Base-by-base conservation (phyloP, 2,888 invertebrate species). In the Platycheirus rosarum region DNA sequence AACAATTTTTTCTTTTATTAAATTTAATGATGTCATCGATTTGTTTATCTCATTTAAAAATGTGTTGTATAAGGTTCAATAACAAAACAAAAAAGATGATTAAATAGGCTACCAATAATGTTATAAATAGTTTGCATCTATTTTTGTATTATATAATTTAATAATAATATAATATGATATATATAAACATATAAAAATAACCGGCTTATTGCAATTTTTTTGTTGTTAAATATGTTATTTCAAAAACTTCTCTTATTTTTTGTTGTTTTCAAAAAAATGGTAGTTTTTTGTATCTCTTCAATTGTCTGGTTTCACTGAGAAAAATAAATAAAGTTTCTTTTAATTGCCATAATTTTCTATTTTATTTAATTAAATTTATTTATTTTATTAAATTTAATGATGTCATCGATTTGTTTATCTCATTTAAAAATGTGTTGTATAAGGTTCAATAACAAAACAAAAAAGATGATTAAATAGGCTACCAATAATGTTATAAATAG, bases 111-210 rank as follows among this genome's bases (percentile, higher is more conserved):
- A 71, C 69, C 69, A 75, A 80, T 60, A 40, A 35, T 60, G 16
- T 73, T 62, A 74, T 63, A 75, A 80, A 71, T 80, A 80, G 66
- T 70, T 65, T 48, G 35, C 49, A 62, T 49, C 20, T 80, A 46
- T 79, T 55, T 35, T 53, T 23, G 2, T 23, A 60, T n/a, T 60
- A 63, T 44, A 75, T 68, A 51, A 51, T 46, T 68, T 44, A 26
- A 35, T 73, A 68, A 55, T 73, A 68, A 73, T 79, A 48, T 69
- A 57, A 37, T 65, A 55, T 63, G 55, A 65, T 80, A 60, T 74
- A 77, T 77, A 66, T 65, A 77, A 76, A 80, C 62, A 82, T 76
- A 80, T 71, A 82, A 82, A 76, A 76, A 82, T 76, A 71, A 76
- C 70, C 69, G 65, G 60, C 49, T 82, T 62, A 82, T 76, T 75